Conservation (phyloP, 2,888 invertebrate genomes). For the Eumerus sabulonum region DNA sequence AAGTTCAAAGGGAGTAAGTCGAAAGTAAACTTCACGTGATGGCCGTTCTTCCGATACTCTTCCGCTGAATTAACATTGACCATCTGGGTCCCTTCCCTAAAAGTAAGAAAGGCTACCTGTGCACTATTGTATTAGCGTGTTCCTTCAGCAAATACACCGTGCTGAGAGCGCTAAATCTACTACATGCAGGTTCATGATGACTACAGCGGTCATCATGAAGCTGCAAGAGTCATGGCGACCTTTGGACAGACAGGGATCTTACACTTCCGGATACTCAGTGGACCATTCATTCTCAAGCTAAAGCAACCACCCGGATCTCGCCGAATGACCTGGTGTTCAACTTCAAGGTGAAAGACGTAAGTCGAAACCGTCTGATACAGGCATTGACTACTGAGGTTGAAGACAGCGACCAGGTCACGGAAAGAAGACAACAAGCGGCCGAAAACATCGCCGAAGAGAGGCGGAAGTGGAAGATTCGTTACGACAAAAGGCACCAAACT, state of each 20-base stretch:
- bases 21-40: constrained; percentile 57
- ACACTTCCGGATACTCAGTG: constrained; percentile 56
- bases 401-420: neutral
- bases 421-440: constrained; percentile 20
- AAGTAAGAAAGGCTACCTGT: constrained; percentile 54
- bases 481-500: constrained; percentile 37
- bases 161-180: constrained; percentile 57
- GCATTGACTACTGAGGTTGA: neutral
- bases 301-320: constrained; percentile 38
- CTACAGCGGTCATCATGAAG: constrained; percentile 56
- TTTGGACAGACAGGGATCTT: constrained; percentile 63
- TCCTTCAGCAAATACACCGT: constrained; percentile 63
- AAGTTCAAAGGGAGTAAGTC: constrained; percentile 52
- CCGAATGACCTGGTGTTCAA: constrained; percentile 66
- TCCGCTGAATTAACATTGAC: constrained; percentile 60
- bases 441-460: constrained; percentile 29
- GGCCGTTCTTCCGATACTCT: constrained; percentile 53
- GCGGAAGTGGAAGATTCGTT: constrained; percentile 54
- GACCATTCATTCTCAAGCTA: constrained; percentile 57
- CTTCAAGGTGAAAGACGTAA: constrained; percentile 49
- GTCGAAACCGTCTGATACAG: constrained; percentile 33
- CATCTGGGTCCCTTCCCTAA: constrained; percentile 68
- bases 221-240: constrained; percentile 38
- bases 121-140: constrained; percentile 46
- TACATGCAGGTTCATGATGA: no score